phyloP scores from a whole-genome alignment of 1,140 invertebrate genomes.

The Anastrepha ludens region DNA sequence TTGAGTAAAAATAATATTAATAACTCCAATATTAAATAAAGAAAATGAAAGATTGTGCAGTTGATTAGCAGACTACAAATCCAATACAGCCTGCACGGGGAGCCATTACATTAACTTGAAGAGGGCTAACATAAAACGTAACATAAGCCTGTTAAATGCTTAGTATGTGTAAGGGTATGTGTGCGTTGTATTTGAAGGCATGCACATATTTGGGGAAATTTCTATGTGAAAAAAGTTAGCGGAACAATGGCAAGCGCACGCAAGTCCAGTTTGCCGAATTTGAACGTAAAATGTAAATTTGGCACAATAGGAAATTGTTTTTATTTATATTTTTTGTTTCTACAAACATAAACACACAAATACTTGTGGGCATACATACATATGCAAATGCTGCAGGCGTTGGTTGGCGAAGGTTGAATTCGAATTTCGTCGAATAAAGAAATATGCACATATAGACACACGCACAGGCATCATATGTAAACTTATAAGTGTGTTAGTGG shows the following conservation, averaged over 20 bases:
- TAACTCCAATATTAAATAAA: not conserved
- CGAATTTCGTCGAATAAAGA: not conserved
- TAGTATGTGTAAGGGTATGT: not conserved
- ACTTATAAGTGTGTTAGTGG: not conserved
- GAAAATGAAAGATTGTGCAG: not conserved
- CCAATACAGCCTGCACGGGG: not conserved
- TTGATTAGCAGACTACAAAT: not conserved
- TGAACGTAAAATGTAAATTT: too few relatives aligned
- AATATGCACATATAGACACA: not conserved
- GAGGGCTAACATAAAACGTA: not conserved
- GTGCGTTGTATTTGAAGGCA: too few relatives aligned
- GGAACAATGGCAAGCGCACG: too few relatives aligned
- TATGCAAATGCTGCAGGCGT: not conserved
- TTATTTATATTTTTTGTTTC: not conserved
- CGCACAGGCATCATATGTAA: not conserved
- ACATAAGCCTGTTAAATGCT: not conserved
- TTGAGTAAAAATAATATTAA: constrained; percentile 30
- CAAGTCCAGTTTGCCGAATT: too few relatives aligned
- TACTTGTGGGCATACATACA: not conserved
- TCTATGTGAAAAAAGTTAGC: too few relatives aligned
- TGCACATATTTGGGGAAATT: too few relatives aligned
- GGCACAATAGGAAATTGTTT: not conserved
- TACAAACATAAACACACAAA: not conserved
- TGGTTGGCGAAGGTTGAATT: not conserved
- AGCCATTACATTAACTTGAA: not conserved